These are phyloP conservation scores for Cataglyphis cursor DNA, from an alignment of 2,888 invertebrate genomes.

Conservation along the genomic window DNA sequence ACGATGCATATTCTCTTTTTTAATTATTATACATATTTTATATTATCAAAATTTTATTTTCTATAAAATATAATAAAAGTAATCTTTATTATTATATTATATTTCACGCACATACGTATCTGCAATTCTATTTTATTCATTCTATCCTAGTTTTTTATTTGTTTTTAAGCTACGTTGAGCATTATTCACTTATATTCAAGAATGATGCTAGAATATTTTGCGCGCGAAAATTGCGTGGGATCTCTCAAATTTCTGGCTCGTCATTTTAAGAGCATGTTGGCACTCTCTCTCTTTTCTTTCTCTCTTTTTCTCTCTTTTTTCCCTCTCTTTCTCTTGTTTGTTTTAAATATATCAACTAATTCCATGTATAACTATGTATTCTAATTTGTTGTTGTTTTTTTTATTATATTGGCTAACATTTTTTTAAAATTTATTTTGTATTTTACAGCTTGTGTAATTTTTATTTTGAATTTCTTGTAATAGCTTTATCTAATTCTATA, in stretches of 20 bases:
- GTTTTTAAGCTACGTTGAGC: not conserved
- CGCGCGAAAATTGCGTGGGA: not conserved
- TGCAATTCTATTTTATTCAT: not conserved
- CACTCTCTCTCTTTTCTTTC: not conserved
- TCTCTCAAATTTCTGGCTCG: constrained; percentile 14
- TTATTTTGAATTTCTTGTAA: not conserved
- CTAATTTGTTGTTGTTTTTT: not conserved
- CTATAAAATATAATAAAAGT: not conserved
- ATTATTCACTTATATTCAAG: not conserved
- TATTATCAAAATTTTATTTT: constrained; percentile 10
- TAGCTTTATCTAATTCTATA: not conserved
- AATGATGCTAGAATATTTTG: constrained; percentile 19
- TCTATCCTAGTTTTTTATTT: not conserved
- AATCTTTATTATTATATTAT: not conserved
- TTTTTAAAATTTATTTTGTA: not conserved
- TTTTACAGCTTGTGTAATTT: too few relatives aligned
- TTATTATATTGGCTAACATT: not conserved
- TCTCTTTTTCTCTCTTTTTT: not conserved
- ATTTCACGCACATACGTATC: not conserved
- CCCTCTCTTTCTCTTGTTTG: not conserved
- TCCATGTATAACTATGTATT: not conserved
- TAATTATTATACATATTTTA: not conserved
- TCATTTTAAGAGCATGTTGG: constrained; percentile 10
- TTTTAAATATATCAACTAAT: not conserved
- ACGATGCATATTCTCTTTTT: not conserved